A percentile compares a stretch with the other conserved stretches of the same genome.
These are phyloP conservation scores for Clarias magur DNA, from an alignment of 2,113 vertebrate genomes.

Conservation along the genomic window DNA sequence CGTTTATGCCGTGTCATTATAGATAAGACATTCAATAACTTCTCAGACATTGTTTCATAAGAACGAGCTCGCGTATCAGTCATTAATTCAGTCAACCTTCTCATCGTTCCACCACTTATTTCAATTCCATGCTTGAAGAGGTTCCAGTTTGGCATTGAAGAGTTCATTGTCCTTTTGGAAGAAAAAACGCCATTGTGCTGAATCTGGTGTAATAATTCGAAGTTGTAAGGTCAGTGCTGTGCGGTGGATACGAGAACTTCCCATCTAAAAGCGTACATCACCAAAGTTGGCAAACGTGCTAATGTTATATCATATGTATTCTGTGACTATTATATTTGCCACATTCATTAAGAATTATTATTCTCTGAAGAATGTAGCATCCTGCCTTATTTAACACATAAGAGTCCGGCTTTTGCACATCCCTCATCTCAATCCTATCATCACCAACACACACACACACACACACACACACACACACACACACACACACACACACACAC, in stretches of 20 bases:
- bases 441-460: constrained; percentile 5
- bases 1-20: background rate
- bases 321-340: background rate
- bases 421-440: constrained; percentile 10
- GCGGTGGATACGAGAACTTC: background rate
- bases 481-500: constrained; percentile 10
- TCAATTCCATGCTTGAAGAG: constrained; percentile 16
- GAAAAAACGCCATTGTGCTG: background rate
- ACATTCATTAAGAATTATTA: background rate
- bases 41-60: background rate
- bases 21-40: background rate
- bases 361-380: background rate
- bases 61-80: background rate
- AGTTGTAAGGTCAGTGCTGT: background rate
- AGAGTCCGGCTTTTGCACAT: background rate
- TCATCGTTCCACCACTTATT: constrained; percentile 8
- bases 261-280: background rate
- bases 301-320: background rate
- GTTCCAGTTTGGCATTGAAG: background rate
- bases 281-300: background rate
- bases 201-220: constrained; percentile 8
- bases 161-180: constrained; percentile 1
- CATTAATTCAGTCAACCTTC: background rate
- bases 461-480: constrained; percentile 14
- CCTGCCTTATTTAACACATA: background rate